Evolutionary conservation across 2,888 invertebrate species (phyloP).

Genomic region (Bombylius discolor): DNA sequence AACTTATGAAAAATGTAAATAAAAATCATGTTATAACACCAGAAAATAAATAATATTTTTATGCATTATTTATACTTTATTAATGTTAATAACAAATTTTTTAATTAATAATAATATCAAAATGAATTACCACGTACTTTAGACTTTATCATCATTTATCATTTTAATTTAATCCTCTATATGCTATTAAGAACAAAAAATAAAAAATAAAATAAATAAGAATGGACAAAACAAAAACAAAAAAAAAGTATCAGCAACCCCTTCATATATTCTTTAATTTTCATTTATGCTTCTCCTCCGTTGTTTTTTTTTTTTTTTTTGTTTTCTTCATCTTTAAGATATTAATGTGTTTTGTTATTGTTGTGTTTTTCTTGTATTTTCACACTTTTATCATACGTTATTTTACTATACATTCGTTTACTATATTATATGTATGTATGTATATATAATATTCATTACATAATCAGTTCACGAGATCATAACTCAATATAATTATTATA

Average conservation of each 20-base stretch:
- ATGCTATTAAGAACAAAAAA: too few species aligned
- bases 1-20: too few species aligned
- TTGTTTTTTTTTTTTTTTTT: too few species aligned
- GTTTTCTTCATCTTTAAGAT: too few species aligned
- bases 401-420: too few species aligned
- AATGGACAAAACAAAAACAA: neutral
- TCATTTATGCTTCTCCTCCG: neutral
- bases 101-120: neutral
- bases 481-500: neutral
- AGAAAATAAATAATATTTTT: too few species aligned
- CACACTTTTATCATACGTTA: too few species aligned
- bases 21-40: too few species aligned
- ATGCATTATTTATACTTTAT: neutral
- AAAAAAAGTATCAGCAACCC: neutral
- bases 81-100: neutral
- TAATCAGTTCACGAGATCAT: neutral
- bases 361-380: too few species aligned
- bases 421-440: too few species aligned
- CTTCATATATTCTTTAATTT: neutral
- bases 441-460: neutral
- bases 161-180: neutral
- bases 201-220: neutral
- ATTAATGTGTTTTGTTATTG: too few species aligned
- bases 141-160: neutral
- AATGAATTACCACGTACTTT: neutral